Evolutionary conservation across 2,797 vertebrate genomes (phyloP), one percentile per base, ranked within the genome.

Genomic region (Microctenopoma lineatum): DNA sequence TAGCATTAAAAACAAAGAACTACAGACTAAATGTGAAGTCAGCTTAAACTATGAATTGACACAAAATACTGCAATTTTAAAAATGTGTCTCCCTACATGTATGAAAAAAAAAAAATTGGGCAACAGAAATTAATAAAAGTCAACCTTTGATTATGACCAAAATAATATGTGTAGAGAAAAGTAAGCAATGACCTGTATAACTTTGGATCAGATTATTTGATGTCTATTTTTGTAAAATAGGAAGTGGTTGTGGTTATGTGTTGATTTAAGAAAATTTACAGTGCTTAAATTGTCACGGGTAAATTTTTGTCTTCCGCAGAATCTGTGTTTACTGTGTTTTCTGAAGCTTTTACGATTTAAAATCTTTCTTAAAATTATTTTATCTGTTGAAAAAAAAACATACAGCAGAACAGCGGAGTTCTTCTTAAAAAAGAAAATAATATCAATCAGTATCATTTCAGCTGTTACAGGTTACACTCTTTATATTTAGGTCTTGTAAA

Each of bases 241-340:
- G 16, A 66, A 29, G 12, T 50, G 25, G 10, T 52, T 64, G 41
- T 53, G 14, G 46, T n/a, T 29, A 8, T 71, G 7, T 69, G 38
- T 61, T 75, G 42, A 21, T 21, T 21, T 21, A 21, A 21, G 21
- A 21, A 21, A 21, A 21, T 21, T 21, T 21, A 21, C 21, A 21
- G 21, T 21, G 21, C 21, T 21, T 21, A 21, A 21, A 21, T 21
- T 21, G 21, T 21, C 21, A 51, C 41, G 2, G 58, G 58, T 75
- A 67, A 47, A 21, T 56, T 60, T 70, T 52, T 45, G 2, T 59
- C 64, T 56, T 51, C 2, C 62, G 27, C 25, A 32, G 8, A 67
- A 57, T 46, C 48, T 47, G n/a, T 48, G 46, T 84, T 73, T 54
- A 52, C n/a, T 8, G 47, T 50, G 13, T 55, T 36, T n/a, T 58